Percentiles rank a stretch among this genome's conserved stretches.
These are phyloP conservation scores for Catocala nupta DNA, from an alignment of 2,888 invertebrate species.

Conservation along the genomic window DNA sequence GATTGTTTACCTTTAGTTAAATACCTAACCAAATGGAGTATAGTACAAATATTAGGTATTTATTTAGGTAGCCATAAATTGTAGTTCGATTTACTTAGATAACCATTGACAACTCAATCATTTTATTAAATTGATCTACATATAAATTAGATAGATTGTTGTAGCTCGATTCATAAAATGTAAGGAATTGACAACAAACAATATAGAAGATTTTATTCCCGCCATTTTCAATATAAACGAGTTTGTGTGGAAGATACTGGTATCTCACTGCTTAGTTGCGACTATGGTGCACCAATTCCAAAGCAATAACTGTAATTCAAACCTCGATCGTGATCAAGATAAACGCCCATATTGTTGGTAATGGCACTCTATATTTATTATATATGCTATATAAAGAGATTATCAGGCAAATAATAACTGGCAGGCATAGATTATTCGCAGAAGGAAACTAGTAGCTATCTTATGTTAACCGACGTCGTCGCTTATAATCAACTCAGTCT, in stretches of 20 bases:
- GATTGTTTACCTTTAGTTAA: no score
- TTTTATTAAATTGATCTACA: conserved; percentile 33
- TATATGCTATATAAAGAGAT: neutral
- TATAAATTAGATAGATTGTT: conserved; percentile 11
- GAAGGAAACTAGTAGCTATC: neutral
- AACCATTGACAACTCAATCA: conserved; percentile 24
- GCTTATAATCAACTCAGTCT: neutral
- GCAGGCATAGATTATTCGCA: neutral
- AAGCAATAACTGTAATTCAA: conserved; percentile 5
- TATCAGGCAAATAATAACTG: neutral
- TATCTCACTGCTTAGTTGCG: conserved; percentile 1
- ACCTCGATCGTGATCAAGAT: conserved; percentile 4
- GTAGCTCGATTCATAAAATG: neutral
- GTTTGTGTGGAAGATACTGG: neutral
- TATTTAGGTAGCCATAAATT: neutral
- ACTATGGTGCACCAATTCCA: conserved; percentile 4
- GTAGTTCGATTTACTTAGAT: conserved; percentile 20
- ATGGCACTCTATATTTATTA: neutral
- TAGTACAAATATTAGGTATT: neutral
- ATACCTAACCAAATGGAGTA: no score
- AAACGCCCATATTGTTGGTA: conserved; percentile 4
- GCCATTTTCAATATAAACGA: neutral
- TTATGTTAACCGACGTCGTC: neutral
- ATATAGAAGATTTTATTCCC: neutral
- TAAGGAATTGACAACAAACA: neutral